phyloP scores from a whole-genome alignment of 2,797 vertebrate genomes.

The Siniperca scherzeri region DNA sequence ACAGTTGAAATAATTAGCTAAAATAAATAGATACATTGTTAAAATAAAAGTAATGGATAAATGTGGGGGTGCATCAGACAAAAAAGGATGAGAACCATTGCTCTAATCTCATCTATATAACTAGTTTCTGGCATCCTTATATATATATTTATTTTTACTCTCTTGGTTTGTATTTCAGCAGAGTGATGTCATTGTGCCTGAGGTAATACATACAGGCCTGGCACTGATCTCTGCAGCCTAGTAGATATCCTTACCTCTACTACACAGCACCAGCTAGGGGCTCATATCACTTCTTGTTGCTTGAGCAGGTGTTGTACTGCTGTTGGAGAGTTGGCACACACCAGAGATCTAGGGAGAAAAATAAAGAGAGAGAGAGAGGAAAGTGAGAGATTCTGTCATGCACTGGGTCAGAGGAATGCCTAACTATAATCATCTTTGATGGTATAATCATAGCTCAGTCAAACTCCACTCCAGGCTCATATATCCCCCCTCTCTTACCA shows the following conservation, averaged over 20 bases:
- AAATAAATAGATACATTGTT: not conserved
- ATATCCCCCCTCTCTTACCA: conserved; percentile 57
- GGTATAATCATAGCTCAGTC: conserved; percentile 82
- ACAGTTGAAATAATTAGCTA: not conserved
- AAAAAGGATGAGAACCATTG: not conserved
- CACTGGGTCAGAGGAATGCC: conserved; percentile 73
- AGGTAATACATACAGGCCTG: conserved; percentile 32
- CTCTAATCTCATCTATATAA: not conserved
- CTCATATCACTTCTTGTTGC: conserved; percentile 51
- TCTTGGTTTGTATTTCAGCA: conserved; percentile 21
- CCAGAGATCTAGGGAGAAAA: conserved; percentile 46
- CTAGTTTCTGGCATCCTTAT: conserved; percentile 3
- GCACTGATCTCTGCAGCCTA: conserved; percentile 33
- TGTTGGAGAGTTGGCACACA: conserved; percentile 56
- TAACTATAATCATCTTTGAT: conserved; percentile 81
- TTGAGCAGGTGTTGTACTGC: conserved; percentile 67
- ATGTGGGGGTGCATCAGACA: not conserved
- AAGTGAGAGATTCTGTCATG: conserved; percentile 71
- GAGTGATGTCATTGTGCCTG: conserved; percentile 27
- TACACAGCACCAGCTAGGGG: conserved; percentile 32
- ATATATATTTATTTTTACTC: not conserved
- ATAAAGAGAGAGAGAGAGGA: conserved; percentile 35
- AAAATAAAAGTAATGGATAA: not conserved
- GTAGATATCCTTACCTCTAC: conserved; percentile 50
- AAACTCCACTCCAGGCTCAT: conserved; percentile 73